Base-by-base conservation (phyloP, 2,888 invertebrate genomes). In the Drosophila pullipes region DNA sequence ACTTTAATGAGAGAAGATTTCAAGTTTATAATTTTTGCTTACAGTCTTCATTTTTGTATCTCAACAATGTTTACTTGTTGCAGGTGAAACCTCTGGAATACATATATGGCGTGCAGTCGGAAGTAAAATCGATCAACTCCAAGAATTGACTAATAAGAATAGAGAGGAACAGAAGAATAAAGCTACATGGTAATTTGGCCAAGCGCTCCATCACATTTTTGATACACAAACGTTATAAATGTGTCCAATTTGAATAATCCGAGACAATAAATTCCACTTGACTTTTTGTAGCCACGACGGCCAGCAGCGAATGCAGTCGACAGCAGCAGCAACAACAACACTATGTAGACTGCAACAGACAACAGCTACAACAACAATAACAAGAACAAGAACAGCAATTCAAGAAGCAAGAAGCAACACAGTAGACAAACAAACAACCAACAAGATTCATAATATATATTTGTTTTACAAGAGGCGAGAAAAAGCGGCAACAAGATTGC, bases 271-370 rank as follows among this genome's bases (percentile, higher is more conserved):
- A 82, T 87, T 87, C 81, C 89, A 83, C 79, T 85, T 85, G 85
- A 74, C 49, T 77, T 81, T 91, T 83, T 90, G 87, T 83, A 79
- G 77, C 90, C 67, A 83, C 91, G 61, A 70, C 72, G 74, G 78
- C 85, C 78, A 78, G 83, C 68, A 80, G 83, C 68, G 91, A 83
- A 69, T 86, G 91, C 79, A 92, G 86, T 87, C 91, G 87, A 79
- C 92, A 91, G 69, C 76, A 79, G 66, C 83, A 82, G 59, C 83
- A 86, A 75, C 85, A 83, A 78, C 57, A 81, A 39, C 82, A 78
- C 53, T 78, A 88, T 41, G 84, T 89, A 90, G 84, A 72, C 75
- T 74, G 67, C 78, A 68, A 53, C 82, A 81, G 47, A 66, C 77
- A 73, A 31, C 69, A 72, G 50, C 81, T 73, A 53, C 84, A 91